A percentile compares a stretch with the other conserved stretches of the same genome.
These are phyloP conservation scores for Silurus meridionalis DNA, from an alignment of 2,113 vertebrate genomes.

Conservation along the genomic window DNA sequence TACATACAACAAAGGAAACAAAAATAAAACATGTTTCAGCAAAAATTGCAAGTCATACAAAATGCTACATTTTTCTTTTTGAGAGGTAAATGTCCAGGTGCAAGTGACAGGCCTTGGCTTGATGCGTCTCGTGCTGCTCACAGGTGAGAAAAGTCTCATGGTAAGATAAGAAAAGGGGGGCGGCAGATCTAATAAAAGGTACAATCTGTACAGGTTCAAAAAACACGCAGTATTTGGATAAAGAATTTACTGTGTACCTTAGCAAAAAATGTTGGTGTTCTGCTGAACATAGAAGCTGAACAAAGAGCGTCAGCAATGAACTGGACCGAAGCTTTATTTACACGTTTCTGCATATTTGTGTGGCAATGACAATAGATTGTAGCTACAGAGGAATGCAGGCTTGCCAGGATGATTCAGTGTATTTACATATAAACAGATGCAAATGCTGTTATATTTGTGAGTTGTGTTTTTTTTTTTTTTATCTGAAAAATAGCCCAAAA, in stretches of 20 bases:
- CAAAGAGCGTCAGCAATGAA: slow-evolving; percentile 16
- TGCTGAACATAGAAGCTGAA: slow-evolving; percentile 5
- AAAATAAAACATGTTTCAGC: background rate
- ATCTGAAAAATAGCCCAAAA: background rate
- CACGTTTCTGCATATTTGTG: slow-evolving; percentile 35
- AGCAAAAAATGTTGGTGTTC: background rate
- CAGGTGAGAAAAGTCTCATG: slow-evolving; percentile 86
- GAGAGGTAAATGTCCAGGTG: slow-evolving; percentile 37
- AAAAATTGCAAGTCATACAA: background rate
- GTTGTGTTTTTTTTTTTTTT: background rate
- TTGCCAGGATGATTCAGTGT: background rate
- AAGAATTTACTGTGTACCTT: slow-evolving; percentile 49
- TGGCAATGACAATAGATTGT: slow-evolving; percentile 28
- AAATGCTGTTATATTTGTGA: background rate
- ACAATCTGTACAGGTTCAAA: slow-evolving; percentile 55
- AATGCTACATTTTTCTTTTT: slow-evolving; percentile 8
- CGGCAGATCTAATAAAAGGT: slow-evolving; percentile 48
- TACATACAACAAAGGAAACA: slow-evolving; percentile 6
- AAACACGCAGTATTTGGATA: slow-evolving; percentile 46
- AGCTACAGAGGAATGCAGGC: background rate
- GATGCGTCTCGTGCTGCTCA: slow-evolving; percentile 52
- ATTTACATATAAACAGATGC: background rate
- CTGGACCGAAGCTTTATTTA: slow-evolving; percentile 18
- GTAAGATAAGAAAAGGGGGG: slow-evolving; percentile 50
- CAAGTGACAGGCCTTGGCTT: slow-evolving; percentile 45